A percentile compares a stretch with the other conserved stretches of the same genome.
Conservation (phyloP, 2,797 vertebrate genomes). For the Loris lydekkerianus region DNA sequence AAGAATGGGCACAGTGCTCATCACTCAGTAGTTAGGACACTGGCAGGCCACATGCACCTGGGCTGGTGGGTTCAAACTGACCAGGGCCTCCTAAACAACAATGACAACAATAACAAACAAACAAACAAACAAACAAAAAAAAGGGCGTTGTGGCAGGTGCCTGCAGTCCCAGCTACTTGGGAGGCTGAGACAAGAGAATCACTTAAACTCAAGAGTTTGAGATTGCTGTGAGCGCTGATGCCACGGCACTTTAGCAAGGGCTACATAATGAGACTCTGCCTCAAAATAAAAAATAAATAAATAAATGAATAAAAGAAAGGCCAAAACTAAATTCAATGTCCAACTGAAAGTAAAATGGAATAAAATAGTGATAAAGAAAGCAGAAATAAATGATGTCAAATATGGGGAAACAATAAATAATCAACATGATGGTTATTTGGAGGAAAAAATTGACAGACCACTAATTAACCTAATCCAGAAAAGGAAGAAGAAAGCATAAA, state of each 20-base stretch:
- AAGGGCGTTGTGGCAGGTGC: neutral
- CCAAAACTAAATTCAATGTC: neutral
- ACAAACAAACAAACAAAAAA: too few species aligned
- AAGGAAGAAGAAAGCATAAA: neutral
- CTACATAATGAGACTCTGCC: neutral
- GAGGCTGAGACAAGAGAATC: neutral
- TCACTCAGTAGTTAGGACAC: too few species aligned
- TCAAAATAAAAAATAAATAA: neutral
- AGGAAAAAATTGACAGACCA: neutral
- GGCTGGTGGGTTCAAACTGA: too few species aligned
- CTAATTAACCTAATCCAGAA: neutral
- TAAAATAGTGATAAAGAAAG: constrained; percentile 35
- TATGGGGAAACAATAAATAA: neutral
- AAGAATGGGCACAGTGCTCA: neutral
- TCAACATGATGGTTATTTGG: neutral
- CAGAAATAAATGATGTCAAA: neutral
- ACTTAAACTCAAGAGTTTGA: neutral
- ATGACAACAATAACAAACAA: too few species aligned
- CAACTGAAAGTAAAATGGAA: neutral
- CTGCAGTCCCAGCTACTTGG: neutral
- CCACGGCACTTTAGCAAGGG: neutral
- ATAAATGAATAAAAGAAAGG: neutral
- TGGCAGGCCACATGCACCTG: too few species aligned
- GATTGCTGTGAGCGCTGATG: neutral
- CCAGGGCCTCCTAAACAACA: too few species aligned